Percentiles rank a stretch among this genome's conserved stretches.
Evolutionary conservation across 2,113 vertebrate genomes (phyloP).

Genomic region (Terrapene triunguis): DNA sequence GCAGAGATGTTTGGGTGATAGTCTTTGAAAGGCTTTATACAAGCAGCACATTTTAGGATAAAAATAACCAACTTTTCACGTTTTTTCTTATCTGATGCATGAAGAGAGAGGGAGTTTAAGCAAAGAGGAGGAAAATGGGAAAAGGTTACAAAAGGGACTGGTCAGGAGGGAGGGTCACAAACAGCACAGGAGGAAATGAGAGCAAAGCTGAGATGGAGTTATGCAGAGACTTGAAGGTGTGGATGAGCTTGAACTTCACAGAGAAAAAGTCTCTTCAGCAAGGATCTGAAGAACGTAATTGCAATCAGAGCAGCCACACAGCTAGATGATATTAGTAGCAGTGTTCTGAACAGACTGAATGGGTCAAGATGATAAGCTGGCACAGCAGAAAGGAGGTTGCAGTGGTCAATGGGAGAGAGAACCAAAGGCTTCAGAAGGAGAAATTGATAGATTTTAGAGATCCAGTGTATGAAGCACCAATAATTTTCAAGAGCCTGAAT

Average conservation of each 20-base stretch:
- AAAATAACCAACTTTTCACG: neutral
- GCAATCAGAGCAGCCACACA: neutral
- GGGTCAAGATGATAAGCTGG: neutral
- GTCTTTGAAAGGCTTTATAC: neutral
- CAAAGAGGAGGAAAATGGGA: neutral
- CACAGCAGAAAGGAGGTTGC: neutral
- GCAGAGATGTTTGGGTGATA: neutral
- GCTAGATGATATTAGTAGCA: neutral
- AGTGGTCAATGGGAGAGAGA: neutral
- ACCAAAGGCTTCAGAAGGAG: neutral
- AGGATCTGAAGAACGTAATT: neutral
- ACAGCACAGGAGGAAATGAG: neutral
- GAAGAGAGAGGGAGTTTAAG: neutral
- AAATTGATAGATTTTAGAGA: neutral
- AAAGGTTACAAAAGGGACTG: neutral
- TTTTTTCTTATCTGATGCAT: neutral
- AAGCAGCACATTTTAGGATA: neutral
- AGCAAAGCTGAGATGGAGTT: neutral
- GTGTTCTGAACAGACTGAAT: neutral
- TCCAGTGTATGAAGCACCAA: neutral
- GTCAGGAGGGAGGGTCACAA: neutral
- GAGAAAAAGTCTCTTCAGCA: neutral
- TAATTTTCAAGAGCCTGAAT: neutral
- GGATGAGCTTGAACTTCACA: neutral
- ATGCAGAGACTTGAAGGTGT: neutral